Base-by-base conservation (phyloP, 2,888 invertebrate species). In the Bursaphelenchus okinawaensis region DNA sequence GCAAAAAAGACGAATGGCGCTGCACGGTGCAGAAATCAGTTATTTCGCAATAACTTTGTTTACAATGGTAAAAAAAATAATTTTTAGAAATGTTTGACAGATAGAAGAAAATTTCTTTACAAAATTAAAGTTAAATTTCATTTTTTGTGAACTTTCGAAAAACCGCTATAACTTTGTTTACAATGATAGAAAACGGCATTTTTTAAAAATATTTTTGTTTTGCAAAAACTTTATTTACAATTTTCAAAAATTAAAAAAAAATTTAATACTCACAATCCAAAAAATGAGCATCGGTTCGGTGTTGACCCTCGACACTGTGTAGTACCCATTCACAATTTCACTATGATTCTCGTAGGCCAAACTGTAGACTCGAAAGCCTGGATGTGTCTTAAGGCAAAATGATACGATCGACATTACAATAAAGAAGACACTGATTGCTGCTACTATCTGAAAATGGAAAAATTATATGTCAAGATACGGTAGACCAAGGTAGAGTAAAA, bases 331-430 rank as follows among this genome's bases (percentile, higher is more conserved):
- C 23, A 68, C 63, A 61, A 59, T 56, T 55, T 55, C 52, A n/a
- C 69, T 69, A 28, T 66, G 61, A 60, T 75, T 76, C 19, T 63
- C 65, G 7, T 63, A 54, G 27, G 65, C 63, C 27, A 77, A 60
- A 1, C 72, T 66, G 4, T 78, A 76, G 50, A 82, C 70, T 80
- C 94, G 88, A 91, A 95, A 93, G 86, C 92, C 93, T 74, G 96
- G 92, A 84, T 93, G 92, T 0, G 93, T 93, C 87, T 95, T 95
- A 84, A 94, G 87, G 85, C 93, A 94, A 87, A 95, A 95, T 71
- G 91, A 91, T 77, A 93, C 88, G 76, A 95, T 93, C 81, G 93
- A 93, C 75, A 93, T 89, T 86, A 92, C 91, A 85, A 94, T 94
- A 88, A 95, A 94, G 87, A 93, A 91, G 69, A 95, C 92, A 16